Evolutionary conservation across 2,113 vertebrate genomes (phyloP), one percentile per base, ranked within the genome.

Genomic region (Amblyopsis rosae): DNA sequence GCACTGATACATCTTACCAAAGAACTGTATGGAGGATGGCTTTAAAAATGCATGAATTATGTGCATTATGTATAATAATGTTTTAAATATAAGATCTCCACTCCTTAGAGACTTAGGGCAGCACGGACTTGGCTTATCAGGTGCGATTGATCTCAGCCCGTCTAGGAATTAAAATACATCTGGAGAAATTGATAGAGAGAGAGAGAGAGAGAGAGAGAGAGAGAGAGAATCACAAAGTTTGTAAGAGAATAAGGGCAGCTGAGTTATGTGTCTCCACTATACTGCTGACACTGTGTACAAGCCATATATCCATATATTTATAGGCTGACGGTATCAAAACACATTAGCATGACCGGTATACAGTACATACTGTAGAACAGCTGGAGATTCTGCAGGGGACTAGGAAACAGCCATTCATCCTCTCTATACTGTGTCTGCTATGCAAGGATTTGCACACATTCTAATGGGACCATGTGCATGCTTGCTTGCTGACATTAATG

Each of bases 11-110:
- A 65, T 61, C 68, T 56, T 66, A 65, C 55, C 41, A 19, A 48
- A 66, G 50, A 60, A 53, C 71, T 76, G 69, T 69, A 62, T 17
- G 56, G n/a, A 79, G 72, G 41, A 15, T 59, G 47, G 35, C 57
- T 84, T 88, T 81, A 86, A 91, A 87, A 84, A 87, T 82, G 69
- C 33, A 89, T 84, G 66, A 79, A 78, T 45, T 19, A 3, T 69
- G 75, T 89, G 76, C 78, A 88, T 85, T 77, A 80, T 87, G 77
- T 78, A 81, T 82, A 83, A 79, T 83, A 79, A 82, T 89, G 75
- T 86, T 87, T 89, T 82, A 86, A 89, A 90, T 89, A 80, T 85
- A 86, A 79, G 76, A 76, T 81, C 65, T 78, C 33, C 62, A 13
- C 46, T 76, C 76, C 77, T 67, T 59, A 69, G 75, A 85, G 77